Evolutionary conservation across 2,888 invertebrate species (phyloP).

Genomic region (Parnassius smintheus): DNA sequence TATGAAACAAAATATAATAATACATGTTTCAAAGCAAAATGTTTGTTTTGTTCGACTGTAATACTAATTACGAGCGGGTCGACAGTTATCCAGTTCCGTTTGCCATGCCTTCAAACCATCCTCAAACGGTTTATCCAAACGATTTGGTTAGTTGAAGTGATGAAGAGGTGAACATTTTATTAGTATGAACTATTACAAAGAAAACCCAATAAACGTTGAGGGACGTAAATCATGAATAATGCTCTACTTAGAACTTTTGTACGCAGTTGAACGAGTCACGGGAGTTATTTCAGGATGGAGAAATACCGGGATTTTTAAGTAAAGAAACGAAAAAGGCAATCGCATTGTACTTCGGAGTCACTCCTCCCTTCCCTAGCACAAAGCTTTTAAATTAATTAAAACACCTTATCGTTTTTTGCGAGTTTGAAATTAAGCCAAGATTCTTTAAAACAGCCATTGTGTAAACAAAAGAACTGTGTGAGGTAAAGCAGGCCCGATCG

Average conservation of each 20-base stretch:
- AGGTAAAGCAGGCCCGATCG: conserved; percentile 24
- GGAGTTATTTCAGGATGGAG: conserved; percentile 26
- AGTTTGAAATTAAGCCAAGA: conserved; percentile 44
- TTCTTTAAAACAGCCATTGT: conserved; percentile 43
- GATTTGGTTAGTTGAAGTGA: too few species aligned
- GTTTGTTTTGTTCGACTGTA: too few species aligned
- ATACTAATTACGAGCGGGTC: too few species aligned
- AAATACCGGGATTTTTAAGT: conserved; percentile 37
- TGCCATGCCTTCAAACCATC: too few species aligned
- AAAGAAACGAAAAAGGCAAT: conserved; percentile 37
- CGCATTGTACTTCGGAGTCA: conserved; percentile 35
- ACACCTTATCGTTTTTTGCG: conserved; percentile 53
- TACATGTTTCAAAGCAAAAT: too few species aligned
- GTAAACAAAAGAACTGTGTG: conserved; percentile 35
- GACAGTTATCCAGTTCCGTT: too few species aligned
- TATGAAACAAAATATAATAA: too few species aligned
- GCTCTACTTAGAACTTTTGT: conserved; percentile 12
- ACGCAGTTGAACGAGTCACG: conserved; percentile 1
- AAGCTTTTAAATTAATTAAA: conserved; percentile 72
- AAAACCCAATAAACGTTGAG: conserved; percentile 9
- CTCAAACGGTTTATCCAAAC: too few species aligned
- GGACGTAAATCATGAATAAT: conserved; percentile 16
- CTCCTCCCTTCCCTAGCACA: conserved; percentile 38
- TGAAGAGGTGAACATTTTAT: too few species aligned
- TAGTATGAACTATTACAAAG: neutral